A percentile compares a stretch with the other conserved stretches of the same genome.
Evolutionary conservation across 1,140 invertebrate species (phyloP).

Genomic region (Zophobas atratus): DNA sequence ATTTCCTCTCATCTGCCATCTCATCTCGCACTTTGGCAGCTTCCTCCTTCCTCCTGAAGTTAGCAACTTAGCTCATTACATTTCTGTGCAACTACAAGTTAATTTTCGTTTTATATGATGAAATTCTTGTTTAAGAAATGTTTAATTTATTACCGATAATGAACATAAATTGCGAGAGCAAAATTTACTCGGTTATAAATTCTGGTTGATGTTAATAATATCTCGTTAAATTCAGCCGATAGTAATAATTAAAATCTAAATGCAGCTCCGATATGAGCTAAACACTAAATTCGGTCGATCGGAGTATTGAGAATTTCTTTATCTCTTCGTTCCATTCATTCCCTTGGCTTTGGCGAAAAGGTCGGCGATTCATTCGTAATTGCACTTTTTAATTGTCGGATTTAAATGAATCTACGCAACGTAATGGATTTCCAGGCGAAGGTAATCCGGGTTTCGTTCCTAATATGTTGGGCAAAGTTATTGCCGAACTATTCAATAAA

Average conservation of each 20-base stretch:
- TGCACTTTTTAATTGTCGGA: constrained; percentile 36
- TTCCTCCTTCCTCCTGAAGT: constrained; percentile 36
- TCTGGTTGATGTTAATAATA: constrained; percentile 30
- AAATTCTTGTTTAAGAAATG: constrained; percentile 41
- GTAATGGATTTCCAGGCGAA: constrained; percentile 24
- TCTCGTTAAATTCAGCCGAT: constrained; percentile 30
- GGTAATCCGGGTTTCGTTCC: not conserved
- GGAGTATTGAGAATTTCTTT: constrained; percentile 33
- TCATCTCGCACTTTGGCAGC: constrained; percentile 36
- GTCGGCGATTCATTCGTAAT: constrained; percentile 19
- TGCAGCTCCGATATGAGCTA: constrained; percentile 20
- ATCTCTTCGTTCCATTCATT: constrained; percentile 28
- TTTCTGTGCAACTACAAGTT: constrained; percentile 39
- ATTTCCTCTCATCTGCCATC: constrained; percentile 42
- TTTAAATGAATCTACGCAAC: constrained; percentile 38
- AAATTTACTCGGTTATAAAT: constrained; percentile 17
- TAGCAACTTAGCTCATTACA: constrained; percentile 40
- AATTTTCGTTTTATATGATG: constrained; percentile 43
- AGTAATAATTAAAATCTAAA: constrained; percentile 24
- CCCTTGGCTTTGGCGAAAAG: constrained; percentile 25
- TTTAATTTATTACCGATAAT: constrained; percentile 41
- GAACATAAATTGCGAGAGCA: constrained; percentile 40
- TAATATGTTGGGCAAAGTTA: constrained; percentile 33
- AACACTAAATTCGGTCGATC: constrained; percentile 22
- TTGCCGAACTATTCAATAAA: constrained; percentile 32